Percentiles rank a stretch among this genome's conserved stretches.
Conservation (phyloP, 2,888 invertebrate genomes). For the Anagyrus pseudococci region DNA sequence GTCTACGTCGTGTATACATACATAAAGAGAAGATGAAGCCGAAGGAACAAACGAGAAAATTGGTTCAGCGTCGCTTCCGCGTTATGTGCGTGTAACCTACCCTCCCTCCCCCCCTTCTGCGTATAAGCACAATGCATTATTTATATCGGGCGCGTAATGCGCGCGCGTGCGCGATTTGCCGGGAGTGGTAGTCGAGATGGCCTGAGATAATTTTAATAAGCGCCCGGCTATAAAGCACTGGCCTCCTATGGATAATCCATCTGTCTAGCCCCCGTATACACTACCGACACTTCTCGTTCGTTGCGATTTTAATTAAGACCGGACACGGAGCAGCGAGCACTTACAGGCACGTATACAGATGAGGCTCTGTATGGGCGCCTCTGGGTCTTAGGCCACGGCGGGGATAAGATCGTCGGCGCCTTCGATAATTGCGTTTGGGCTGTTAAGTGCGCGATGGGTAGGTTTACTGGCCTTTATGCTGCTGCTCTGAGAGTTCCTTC, state of each 20-base stretch:
- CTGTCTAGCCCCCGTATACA: not conserved
- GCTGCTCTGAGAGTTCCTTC: no score
- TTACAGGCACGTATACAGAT: not conserved
- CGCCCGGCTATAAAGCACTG: not conserved
- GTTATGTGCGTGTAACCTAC: no score
- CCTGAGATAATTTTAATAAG: slow-evolving; percentile 27
- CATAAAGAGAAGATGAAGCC: not conserved
- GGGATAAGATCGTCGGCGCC: no score
- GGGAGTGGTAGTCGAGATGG: slow-evolving; percentile 5
- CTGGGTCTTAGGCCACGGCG: no score
- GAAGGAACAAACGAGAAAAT: slow-evolving; percentile 21
- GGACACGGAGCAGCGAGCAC: slow-evolving; percentile 4
- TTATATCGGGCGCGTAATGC: not conserved
- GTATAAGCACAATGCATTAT: not conserved
- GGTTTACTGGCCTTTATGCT: no score
- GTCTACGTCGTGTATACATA: not conserved
- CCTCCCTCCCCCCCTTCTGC: no score
- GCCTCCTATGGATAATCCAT: not conserved
- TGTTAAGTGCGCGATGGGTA: no score
- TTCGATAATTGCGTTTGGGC: no score
- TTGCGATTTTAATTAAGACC: slow-evolving; percentile 16
- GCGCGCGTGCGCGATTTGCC: slow-evolving; percentile 9
- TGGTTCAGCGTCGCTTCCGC: slow-evolving; percentile 29
- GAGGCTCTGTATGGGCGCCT: no score
- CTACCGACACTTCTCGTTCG: not conserved